Base-by-base conservation (phyloP, 1,140 invertebrate species). In the Drosophila bocqueti region DNA sequence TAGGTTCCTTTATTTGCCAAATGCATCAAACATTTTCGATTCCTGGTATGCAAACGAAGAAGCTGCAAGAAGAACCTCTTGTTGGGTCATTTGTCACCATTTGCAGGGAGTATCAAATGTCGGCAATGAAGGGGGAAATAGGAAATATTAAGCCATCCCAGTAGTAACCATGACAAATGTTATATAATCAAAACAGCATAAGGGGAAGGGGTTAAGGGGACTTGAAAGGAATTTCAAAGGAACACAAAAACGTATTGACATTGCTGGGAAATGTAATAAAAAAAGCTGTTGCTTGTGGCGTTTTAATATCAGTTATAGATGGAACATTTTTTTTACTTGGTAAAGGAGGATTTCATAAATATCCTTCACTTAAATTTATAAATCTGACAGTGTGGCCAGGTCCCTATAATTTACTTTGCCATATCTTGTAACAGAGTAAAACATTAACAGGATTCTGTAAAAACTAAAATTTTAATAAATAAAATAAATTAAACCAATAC, bases 61-160 rank as follows among this genome's bases (percentile, higher is more conserved):
- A 47, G 42, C 34, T 42, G 29, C 18, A 11, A 43, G 26, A 34
- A 11, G 42, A 60, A 62, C 47, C 60, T 58, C 49, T 72, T 79
- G 69, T 62, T 65, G 49, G 78, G 72, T 78, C 76, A 86, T 86
- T 86, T 83, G 79, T 87, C 84, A 87, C 83, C 80, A 87, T 83
- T 86, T 79, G 76, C 72, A 42, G 58, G 55, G 80, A 34, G 40
- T 87, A 86, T 86, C 79, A 86, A 87, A 83, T 86, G 62, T 80
- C 83, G 63, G 79, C 72, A 21, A 10, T 15, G 11, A n/a, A 40
- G 31, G 47, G 60, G 26, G 6, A 47, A 24, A 24, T 47, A 4
- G 45, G 34, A 50, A 54, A 43, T 38, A 52, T 24, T 29, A 38
- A 52, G 62, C 13, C 29, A 45, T 66, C 13, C 9, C 11, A 52